Percentiles rank a stretch among this genome's conserved stretches.
phyloP scores from a whole-genome alignment of 2,113 vertebrate species.

The Triplophysa rosa region DNA sequence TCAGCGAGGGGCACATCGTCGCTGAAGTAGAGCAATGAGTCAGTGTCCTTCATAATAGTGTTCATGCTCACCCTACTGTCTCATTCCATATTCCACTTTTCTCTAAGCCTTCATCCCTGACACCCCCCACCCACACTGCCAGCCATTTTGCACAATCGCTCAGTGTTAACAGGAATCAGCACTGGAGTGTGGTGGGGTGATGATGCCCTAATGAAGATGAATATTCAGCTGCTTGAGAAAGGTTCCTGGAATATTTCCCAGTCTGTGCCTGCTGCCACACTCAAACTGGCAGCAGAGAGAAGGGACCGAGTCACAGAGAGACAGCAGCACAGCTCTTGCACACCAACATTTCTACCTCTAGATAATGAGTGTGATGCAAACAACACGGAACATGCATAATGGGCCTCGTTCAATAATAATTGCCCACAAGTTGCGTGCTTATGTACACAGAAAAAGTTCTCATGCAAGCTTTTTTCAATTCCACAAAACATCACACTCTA shows the following conservation, averaged over 20 bases:
- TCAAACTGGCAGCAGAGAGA: slow-evolving; percentile 72
- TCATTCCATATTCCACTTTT: slow-evolving; percentile 34
- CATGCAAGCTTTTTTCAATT: no score
- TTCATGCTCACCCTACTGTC: slow-evolving; percentile 3
- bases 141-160: slow-evolving; percentile 62
- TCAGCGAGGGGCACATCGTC: neutral
- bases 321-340: slow-evolving; percentile 7
- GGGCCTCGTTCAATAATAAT: no score
- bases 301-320: slow-evolving; percentile 45
- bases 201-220: slow-evolving; percentile 81
- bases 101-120: slow-evolving; percentile 47
- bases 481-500: no score
- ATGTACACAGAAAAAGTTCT: no score
- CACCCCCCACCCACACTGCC: slow-evolving; percentile 1
- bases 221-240: slow-evolving; percentile 75
- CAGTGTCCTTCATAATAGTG: slow-evolving; percentile 18
- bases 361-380: neutral
- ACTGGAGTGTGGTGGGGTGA: slow-evolving; percentile 66
- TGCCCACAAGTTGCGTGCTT: no score
- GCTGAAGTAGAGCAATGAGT: slow-evolving; percentile 3
- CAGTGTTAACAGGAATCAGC: slow-evolving; percentile 68
- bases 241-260: slow-evolving; percentile 75
- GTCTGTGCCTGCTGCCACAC: slow-evolving; percentile 68
- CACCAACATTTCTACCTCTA: neutral
- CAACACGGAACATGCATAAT: neutral